Percentiles rank a stretch among this genome's conserved stretches.
Conservation (phyloP, 2,888 invertebrate species). For the Himalopsyche kuldschensis region DNA sequence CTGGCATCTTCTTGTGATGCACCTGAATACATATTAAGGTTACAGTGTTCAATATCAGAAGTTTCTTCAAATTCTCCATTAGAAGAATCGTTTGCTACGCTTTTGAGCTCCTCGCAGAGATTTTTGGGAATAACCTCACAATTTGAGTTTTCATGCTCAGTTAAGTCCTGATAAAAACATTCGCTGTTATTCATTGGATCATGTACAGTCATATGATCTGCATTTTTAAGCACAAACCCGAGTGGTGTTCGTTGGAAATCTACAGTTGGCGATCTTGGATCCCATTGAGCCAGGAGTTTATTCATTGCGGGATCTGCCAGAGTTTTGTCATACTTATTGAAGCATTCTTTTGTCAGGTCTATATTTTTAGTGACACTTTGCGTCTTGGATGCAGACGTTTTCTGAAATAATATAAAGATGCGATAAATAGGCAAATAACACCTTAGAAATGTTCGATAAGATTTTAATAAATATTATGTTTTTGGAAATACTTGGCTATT, state of each 20-base stretch:
- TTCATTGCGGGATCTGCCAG: conserved; percentile 51
- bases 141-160: neutral
- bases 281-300: conserved; percentile 56
- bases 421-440: too few relatives aligned
- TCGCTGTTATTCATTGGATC: conserved; percentile 10
- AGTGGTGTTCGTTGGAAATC: conserved; percentile 66
- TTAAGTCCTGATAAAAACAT: conserved; percentile 3
- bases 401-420: neutral
- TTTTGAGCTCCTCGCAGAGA: conserved; percentile 29
- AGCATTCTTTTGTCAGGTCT: conserved; percentile 53
- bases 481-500: too few relatives aligned
- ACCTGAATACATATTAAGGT: conserved; percentile 40
- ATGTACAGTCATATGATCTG: conserved; percentile 15
- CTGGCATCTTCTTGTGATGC: neutral
- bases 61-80: conserved; percentile 52
- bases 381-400: neutral
- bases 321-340: conserved; percentile 50
- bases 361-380: conserved; percentile 53
- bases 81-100: conserved; percentile 45
- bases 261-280: conserved; percentile 63
- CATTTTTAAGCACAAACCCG: conserved; percentile 42
- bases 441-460: too few relatives aligned
- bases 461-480: too few relatives aligned
- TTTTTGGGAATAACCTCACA: conserved; percentile 46
- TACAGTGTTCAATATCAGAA: conserved; percentile 48